A percentile compares a stretch with the other conserved stretches of the same genome.
These are phyloP conservation scores for Orthosia incerta DNA, from an alignment of 2,888 invertebrate genomes.

Conservation along the genomic window DNA sequence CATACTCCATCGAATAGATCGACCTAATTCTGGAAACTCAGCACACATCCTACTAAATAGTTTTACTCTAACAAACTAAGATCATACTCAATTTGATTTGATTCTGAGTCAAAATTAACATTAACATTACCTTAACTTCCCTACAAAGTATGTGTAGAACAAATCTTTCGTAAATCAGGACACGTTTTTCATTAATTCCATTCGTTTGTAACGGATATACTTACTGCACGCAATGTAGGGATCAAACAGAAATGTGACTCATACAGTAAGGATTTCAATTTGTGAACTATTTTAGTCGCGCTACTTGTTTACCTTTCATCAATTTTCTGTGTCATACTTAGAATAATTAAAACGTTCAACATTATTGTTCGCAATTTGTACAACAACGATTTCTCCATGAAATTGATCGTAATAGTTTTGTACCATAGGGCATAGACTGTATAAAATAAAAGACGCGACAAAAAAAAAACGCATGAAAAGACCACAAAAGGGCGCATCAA, in stretches of 20 bases:
- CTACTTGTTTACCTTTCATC: neutral
- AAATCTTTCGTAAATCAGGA: constrained; percentile 37
- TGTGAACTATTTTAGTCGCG: constrained; percentile 22
- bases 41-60: neutral
- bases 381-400: constrained; percentile 2
- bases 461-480: constrained; percentile 24
- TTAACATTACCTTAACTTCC: constrained; percentile 5
- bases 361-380: constrained; percentile 6
- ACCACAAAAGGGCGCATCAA: neutral
- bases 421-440: neutral
- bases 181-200: constrained; percentile 33
- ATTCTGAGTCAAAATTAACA: neutral
- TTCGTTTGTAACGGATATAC: constrained; percentile 33
- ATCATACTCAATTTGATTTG: neutral
- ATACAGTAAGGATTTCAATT: constrained; percentile 26
- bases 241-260: constrained; percentile 34
- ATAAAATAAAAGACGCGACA: constrained; percentile 1
- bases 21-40: constrained; percentile 3
- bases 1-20: neutral
- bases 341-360: constrained; percentile 20
- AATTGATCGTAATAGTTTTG: neutral
- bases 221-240: constrained; percentile 44
- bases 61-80: neutral
- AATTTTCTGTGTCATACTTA: constrained; percentile 17
- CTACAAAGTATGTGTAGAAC: constrained; percentile 27